These are phyloP conservation scores for Phrixothrix hirtus DNA, from an alignment of 2,888 invertebrate genomes.

Conservation along the genomic window DNA sequence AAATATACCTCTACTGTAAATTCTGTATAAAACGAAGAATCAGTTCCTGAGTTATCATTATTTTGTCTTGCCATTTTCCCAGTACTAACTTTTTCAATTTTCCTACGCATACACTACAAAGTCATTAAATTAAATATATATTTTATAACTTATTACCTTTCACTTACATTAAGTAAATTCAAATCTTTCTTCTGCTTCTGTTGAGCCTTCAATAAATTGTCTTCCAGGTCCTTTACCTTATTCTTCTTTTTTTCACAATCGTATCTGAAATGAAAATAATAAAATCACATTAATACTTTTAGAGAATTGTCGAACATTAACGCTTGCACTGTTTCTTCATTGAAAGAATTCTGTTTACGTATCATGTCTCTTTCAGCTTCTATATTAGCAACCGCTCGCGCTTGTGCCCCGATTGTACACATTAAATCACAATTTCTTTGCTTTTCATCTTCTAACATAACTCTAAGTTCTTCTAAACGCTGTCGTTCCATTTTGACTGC, in stretches of 20 bases:
- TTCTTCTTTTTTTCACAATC: slow-evolving; percentile 36
- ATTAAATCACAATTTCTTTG: slow-evolving; percentile 37
- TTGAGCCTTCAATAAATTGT: slow-evolving; percentile 37
- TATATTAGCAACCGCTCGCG: slow-evolving; percentile 36
- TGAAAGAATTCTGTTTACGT: slow-evolving; percentile 33
- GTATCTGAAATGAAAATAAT: slow-evolving; percentile 26
- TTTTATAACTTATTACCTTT: no score
- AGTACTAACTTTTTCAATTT: no score
- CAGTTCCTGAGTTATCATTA: no score
- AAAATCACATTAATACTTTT: neutral
- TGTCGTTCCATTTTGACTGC: slow-evolving; percentile 37
- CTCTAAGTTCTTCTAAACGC: slow-evolving; percentile 37
- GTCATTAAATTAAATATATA: no score
- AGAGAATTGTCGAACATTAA: slow-evolving; percentile 25
- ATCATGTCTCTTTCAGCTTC: slow-evolving; percentile 40
- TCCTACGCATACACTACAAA: no score
- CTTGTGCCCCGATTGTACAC: slow-evolving; percentile 33
- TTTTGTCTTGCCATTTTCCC: no score
- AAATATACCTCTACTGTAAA: no score
- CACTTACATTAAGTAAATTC: slow-evolving; percentile 33
- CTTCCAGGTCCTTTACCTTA: slow-evolving; percentile 34
- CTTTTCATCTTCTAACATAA: slow-evolving; percentile 34
- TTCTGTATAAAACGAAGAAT: no score
- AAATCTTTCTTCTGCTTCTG: slow-evolving; percentile 25
- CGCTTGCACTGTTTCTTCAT: slow-evolving; percentile 37